These are phyloP conservation scores for Adelognathus sp. DNA, from an alignment of 2,888 invertebrate genomes.

Conservation along the genomic window DNA sequence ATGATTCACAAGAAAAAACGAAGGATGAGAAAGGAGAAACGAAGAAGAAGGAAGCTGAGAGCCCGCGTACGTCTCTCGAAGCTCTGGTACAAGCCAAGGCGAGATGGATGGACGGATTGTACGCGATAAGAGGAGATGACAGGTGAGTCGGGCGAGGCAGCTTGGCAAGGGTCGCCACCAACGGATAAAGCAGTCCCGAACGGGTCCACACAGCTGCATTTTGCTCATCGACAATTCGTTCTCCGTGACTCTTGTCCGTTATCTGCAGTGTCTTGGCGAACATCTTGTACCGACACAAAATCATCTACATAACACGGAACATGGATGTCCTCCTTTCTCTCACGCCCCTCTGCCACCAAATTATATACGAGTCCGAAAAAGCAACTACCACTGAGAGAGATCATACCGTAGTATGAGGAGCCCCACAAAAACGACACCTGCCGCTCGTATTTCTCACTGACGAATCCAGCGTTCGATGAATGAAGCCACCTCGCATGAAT, in stretches of 20 bases:
- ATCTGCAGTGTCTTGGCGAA: background rate
- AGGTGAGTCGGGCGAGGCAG: conserved; percentile 69
- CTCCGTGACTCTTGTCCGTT: background rate
- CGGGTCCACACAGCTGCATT: conserved; percentile 47
- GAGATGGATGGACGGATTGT: conserved; percentile 73
- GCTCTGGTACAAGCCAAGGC: conserved; percentile 42
- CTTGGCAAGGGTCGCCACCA: conserved; percentile 52
- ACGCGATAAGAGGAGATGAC: conserved; percentile 76
- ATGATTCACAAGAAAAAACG: conserved; percentile 24
- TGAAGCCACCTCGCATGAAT: conserved; percentile 43
- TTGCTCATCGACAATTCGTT: conserved; percentile 59
- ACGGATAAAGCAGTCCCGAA: conserved; percentile 65
- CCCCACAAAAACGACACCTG: conserved; percentile 24
- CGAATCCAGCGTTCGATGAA: conserved; percentile 29
- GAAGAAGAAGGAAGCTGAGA: conserved; percentile 30
- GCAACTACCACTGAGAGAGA: background rate
- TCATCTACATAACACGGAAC: conserved; percentile 4
- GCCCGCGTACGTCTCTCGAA: conserved; percentile 31
- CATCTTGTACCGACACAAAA: background rate
- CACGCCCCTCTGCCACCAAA: conserved; percentile 10
- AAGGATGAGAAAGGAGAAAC: background rate
- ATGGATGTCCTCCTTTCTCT: conserved; percentile 23
- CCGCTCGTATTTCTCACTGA: conserved; percentile 20
- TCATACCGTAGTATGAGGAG: background rate
- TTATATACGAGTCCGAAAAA: background rate